Percentiles rank a stretch among this genome's conserved stretches.
These are phyloP conservation scores for Chionis minor DNA, from an alignment of 2,113 vertebrate species.

Conservation along the genomic window DNA sequence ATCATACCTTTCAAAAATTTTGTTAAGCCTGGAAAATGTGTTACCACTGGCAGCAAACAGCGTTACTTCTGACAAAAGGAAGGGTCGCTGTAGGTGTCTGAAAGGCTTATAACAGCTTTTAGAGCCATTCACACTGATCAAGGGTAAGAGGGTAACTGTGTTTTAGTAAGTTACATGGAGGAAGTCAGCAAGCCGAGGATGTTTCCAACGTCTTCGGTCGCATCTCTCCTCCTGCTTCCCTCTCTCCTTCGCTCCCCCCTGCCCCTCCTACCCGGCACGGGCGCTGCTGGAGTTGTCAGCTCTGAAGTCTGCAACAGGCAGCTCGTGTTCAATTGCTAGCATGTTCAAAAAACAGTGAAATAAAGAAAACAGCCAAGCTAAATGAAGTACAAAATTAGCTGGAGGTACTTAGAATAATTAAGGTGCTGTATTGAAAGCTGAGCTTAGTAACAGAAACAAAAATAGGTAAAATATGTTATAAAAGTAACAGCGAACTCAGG, in stretches of 20 bases:
- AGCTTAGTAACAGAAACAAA: background rate
- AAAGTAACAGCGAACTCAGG: background rate
- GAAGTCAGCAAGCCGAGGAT: background rate
- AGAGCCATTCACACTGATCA: background rate
- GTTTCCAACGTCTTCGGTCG: background rate
- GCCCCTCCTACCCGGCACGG: fast-evolving
- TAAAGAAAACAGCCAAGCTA: no score
- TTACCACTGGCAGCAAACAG: background rate
- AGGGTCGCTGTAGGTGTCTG: no score
- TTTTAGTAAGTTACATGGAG: background rate
- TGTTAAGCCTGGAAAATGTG: background rate
- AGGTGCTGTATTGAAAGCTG: no score
- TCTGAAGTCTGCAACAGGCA: no score
- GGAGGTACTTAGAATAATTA: no score
- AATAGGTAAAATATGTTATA: background rate
- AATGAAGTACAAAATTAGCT: no score
- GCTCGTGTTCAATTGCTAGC: no score
- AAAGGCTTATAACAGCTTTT: background rate
- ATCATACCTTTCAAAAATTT: background rate
- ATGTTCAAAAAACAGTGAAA: no score
- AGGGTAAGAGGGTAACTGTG: background rate
- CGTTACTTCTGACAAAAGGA: background rate
- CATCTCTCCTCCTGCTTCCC: background rate
- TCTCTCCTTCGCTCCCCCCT: no score
- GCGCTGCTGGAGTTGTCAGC: no score